Evolutionary conservation across 2,888 invertebrate species (phyloP).

Genomic region (Drosophila limbata): DNA sequence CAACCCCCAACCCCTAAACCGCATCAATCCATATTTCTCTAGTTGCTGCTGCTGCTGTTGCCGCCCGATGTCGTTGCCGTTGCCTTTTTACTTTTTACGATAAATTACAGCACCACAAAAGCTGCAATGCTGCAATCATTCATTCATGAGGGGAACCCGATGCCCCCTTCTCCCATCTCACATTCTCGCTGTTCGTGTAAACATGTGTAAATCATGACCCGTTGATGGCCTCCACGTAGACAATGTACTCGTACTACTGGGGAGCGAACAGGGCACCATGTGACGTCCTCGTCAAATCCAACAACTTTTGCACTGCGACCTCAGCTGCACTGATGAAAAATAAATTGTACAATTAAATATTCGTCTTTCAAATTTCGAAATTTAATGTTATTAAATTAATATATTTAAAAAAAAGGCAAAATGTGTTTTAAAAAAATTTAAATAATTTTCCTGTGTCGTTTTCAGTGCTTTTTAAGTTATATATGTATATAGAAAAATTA

Average conservation of each 20-base stretch:
- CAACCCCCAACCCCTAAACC: slow-evolving; percentile 54
- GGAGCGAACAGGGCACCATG: slow-evolving; percentile 48
- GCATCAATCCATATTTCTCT: slow-evolving; percentile 76
- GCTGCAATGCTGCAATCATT: slow-evolving; percentile 70
- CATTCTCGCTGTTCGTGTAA: slow-evolving; percentile 65
- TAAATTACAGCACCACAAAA: slow-evolving; percentile 67
- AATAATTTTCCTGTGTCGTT: background rate
- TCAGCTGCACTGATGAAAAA: background rate
- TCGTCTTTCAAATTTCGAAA: background rate
- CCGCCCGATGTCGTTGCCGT: slow-evolving; percentile 14
- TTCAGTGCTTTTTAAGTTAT: slow-evolving; percentile 12
- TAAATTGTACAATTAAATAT: background rate
- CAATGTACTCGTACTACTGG: background rate
- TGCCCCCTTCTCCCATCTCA: slow-evolving; percentile 10
- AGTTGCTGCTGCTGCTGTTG: slow-evolving; percentile 31
- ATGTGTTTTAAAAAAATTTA: background rate
- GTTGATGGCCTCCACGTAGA: slow-evolving; percentile 69
- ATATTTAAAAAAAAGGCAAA: too few species aligned
- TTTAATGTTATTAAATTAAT: background rate
- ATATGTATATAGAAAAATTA: slow-evolving; percentile 39
- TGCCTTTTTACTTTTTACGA: slow-evolving; percentile 70
- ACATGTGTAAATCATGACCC: slow-evolving; percentile 84
- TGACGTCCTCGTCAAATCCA: slow-evolving; percentile 45
- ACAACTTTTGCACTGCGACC: slow-evolving; percentile 74
- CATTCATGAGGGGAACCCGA: slow-evolving; percentile 56